These are phyloP conservation scores for Hyphantria cunea DNA, from an alignment of 1,140 invertebrate species.

Conservation along the genomic window DNA sequence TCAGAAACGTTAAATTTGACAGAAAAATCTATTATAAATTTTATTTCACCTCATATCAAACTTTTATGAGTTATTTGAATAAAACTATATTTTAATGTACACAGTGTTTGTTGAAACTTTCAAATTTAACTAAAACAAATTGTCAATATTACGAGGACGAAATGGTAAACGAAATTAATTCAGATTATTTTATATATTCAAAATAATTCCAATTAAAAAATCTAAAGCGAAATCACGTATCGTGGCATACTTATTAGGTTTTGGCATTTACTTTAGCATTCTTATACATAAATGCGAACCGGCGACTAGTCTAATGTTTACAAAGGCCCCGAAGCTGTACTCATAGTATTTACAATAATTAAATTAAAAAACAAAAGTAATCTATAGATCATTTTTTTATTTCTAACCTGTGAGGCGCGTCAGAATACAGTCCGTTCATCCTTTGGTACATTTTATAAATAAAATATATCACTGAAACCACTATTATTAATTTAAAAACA, in stretches of 20 bases:
- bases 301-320: no score
- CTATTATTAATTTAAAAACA: conserved; percentile 34
- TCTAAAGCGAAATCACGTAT: conserved; percentile 36
- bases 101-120: no score
- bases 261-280: background rate
- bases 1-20: no score
- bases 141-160: background rate
- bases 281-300: no score
- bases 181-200: background rate
- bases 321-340: background rate
- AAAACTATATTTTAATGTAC: no score
- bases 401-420: conserved; percentile 72
- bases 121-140: no score
- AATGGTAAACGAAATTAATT: conserved; percentile 3
- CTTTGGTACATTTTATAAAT: conserved; percentile 60
- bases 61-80: no score
- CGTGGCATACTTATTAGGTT: conserved; percentile 33
- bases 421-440: conserved; percentile 71
- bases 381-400: conserved; percentile 13
- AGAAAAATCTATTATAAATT: no score
- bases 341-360: conserved; percentile 2
- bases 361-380: conserved; percentile 45
- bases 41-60: no score
- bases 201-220: conserved; percentile 1
- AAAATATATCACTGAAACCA: conserved; percentile 32